phyloP scores from a whole-genome alignment of 2,888 invertebrate genomes.

The Eustalomyia histrio region DNA sequence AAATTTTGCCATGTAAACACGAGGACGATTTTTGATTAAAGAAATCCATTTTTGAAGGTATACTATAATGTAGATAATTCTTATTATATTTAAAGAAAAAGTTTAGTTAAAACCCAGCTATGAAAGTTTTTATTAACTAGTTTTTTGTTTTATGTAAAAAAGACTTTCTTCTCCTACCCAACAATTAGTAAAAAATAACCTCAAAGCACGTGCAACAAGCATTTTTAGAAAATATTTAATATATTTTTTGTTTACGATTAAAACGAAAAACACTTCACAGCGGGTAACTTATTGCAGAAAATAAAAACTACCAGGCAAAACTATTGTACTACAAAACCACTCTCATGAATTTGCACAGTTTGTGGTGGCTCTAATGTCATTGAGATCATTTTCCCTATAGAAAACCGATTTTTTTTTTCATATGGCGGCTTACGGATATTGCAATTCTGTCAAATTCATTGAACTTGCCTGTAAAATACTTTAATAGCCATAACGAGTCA shows the following conservation, averaged over 20 bases:
- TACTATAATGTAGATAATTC: too few species aligned
- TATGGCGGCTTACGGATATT: slow-evolving; percentile 39
- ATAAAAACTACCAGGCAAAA: slow-evolving; percentile 6
- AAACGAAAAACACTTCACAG: slow-evolving; percentile 50
- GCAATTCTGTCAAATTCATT: slow-evolving; percentile 62
- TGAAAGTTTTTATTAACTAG: too few species aligned
- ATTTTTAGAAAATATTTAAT: slow-evolving; percentile 21
- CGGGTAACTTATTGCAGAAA: slow-evolving; percentile 39
- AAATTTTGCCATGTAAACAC: too few species aligned
- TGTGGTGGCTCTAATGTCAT: slow-evolving; percentile 55
- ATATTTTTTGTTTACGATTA: slow-evolving; percentile 27
- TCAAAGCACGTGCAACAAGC: slow-evolving; percentile 28
- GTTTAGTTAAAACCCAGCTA: too few species aligned
- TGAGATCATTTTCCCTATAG: slow-evolving; percentile 50
- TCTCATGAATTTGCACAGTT: slow-evolving; percentile 49
- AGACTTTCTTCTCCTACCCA: background rate
- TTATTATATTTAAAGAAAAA: too few species aligned
- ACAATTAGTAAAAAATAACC: slow-evolving; percentile 9
- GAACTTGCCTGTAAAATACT: slow-evolving; percentile 59
- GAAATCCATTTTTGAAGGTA: too few species aligned
- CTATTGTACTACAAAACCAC: slow-evolving; percentile 12
- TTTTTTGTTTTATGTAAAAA: too few species aligned
- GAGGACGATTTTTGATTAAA: too few species aligned
- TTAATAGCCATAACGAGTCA: slow-evolving; percentile 51
- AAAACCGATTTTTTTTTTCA: slow-evolving; percentile 32